Evolutionary conservation across 2,797 vertebrate species (phyloP).

Genomic region (Cuculus canorus): DNA sequence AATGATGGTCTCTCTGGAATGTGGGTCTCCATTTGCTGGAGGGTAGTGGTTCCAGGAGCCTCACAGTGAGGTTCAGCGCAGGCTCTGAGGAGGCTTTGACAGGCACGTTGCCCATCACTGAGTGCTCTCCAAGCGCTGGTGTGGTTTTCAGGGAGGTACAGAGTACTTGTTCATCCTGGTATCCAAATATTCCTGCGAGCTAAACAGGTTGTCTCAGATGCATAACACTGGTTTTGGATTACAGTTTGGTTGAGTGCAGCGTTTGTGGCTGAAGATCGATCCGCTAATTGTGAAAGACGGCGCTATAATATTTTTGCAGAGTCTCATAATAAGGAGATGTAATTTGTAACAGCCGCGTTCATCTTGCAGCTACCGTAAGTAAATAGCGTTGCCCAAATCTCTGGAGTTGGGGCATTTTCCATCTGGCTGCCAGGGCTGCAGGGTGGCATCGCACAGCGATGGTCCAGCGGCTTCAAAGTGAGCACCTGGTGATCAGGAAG

Average conservation of each 20-base stretch:
- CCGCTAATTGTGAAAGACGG: background rate
- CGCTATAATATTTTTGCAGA: rapidly evolving
- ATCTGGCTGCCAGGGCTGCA: background rate
- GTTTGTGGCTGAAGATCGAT: rapidly evolving
- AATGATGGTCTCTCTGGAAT: rapidly evolving
- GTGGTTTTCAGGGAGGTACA: background rate
- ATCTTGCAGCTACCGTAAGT: background rate
- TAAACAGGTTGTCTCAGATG: background rate
- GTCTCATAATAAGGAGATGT: background rate
- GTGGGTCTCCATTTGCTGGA: background rate
- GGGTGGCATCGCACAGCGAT: background rate
- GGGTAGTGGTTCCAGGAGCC: background rate
- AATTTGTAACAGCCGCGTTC: rapidly evolving
- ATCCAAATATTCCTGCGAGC: background rate
- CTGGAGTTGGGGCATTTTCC: background rate
- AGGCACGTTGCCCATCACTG: rapidly evolving
- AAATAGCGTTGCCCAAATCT: background rate
- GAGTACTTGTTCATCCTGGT: background rate
- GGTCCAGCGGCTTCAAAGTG: background rate
- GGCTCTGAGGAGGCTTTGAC: background rate
- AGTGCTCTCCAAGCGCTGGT: background rate
- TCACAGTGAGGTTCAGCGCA: background rate
- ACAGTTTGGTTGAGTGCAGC: background rate
- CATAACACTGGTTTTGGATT: background rate
- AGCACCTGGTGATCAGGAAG: background rate